Conservation (phyloP, 2,888 invertebrate species). For the Agrilus mali region DNA sequence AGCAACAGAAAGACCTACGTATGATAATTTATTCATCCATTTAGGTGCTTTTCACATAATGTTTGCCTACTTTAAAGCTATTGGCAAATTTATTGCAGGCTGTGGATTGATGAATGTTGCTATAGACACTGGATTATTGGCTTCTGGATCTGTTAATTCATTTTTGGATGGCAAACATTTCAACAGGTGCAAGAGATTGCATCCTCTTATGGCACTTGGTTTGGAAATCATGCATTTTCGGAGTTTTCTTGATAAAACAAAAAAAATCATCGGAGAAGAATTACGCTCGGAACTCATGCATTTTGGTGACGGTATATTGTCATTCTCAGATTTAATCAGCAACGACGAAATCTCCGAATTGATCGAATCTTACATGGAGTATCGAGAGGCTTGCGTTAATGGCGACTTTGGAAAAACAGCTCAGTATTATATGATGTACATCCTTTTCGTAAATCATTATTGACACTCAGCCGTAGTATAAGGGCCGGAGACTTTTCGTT, state of each 20-base stretch:
- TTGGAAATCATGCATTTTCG: background rate
- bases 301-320: too few relatives aligned
- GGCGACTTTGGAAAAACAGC: conserved; percentile 19
- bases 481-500: conserved; percentile 16
- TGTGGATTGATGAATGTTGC: conserved; percentile 13
- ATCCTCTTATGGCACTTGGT: conserved; percentile 10
- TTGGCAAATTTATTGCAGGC: conserved; percentile 16
- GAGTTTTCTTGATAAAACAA: too few relatives aligned
- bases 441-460: conserved; percentile 13
- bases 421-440: conserved; percentile 16
- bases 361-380: too few relatives aligned
- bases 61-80: conserved; percentile 17
- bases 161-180: conserved; percentile 20
- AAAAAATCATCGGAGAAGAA: background rate
- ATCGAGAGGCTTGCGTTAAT: too few relatives aligned
- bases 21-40: conserved; percentile 19
- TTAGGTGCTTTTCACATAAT: conserved; percentile 19
- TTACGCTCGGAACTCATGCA: too few relatives aligned
- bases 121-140: conserved; percentile 15
- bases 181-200: conserved; percentile 19
- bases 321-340: too few relatives aligned
- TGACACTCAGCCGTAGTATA: conserved; percentile 14
- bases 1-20: conserved; percentile 9
- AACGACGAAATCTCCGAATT: too few relatives aligned
- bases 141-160: conserved; percentile 16